Percentiles rank a stretch among this genome's conserved stretches.
Evolutionary conservation across 2,113 vertebrate species (phyloP).

Genomic region (Nibea coibor): DNA sequence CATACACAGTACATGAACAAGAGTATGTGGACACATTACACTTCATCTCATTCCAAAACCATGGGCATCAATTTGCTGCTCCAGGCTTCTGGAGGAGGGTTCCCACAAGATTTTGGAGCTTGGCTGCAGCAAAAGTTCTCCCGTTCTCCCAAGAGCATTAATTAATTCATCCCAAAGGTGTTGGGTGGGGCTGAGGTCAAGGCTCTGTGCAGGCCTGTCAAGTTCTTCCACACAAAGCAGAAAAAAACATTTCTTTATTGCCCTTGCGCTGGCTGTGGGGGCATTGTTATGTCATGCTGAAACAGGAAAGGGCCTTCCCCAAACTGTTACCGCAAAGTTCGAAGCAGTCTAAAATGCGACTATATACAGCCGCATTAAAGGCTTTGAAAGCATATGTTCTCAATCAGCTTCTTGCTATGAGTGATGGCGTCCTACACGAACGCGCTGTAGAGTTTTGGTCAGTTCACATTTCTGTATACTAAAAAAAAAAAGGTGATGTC

Average conservation of each 20-base stretch:
- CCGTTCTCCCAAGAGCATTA: too few relatives aligned
- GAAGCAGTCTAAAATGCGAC: neutral
- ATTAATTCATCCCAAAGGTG: neutral
- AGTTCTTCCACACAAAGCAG: neutral
- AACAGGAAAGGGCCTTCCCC: slow-evolving; percentile 5
- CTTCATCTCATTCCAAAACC: neutral
- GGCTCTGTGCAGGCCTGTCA: neutral
- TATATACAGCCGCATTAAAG: neutral
- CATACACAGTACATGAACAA: neutral
- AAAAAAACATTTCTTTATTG: neutral
- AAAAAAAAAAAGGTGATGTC: too few relatives aligned
- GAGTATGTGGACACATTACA: neutral
- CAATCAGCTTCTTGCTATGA: neutral
- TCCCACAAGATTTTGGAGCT: neutral
- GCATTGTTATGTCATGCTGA: neutral
- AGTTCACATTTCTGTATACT: too few relatives aligned
- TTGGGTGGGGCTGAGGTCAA: neutral
- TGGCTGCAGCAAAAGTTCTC: neutral
- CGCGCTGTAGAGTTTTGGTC: neutral
- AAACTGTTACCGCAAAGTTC: neutral
- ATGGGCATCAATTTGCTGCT: neutral
- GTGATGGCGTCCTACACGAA: neutral
- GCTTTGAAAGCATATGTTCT: neutral
- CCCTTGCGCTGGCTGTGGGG: neutral
- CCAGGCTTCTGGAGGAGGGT: neutral